phyloP scores from a whole-genome alignment of 2,113 vertebrate genomes.

The Andinoacara biseriatus region DNA sequence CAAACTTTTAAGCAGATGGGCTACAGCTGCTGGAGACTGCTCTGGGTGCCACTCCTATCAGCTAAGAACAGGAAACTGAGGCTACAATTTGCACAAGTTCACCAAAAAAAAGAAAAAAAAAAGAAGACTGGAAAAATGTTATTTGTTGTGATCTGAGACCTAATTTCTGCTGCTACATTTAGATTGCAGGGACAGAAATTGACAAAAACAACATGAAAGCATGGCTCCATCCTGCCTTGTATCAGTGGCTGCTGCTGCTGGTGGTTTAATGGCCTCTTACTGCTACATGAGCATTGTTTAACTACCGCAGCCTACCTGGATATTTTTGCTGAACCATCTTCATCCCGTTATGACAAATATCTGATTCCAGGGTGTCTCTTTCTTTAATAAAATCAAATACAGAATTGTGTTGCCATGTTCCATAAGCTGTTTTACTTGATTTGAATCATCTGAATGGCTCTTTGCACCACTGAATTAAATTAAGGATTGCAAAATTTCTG shows the following conservation, averaged over 20 bases:
- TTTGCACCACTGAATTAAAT: neutral
- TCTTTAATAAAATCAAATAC: neutral
- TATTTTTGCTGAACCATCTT: too few species aligned
- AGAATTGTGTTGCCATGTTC: neutral
- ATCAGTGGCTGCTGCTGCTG: neutral
- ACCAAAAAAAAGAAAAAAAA: too few species aligned
- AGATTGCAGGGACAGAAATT: neutral
- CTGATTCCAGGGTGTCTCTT: neutral
- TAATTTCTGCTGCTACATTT: neutral
- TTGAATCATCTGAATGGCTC: neutral
- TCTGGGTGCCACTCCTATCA: neutral
- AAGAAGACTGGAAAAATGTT: neutral
- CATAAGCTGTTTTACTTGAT: neutral
- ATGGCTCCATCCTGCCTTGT: neutral
- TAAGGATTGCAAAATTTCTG: neutral
- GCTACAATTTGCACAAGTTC: neutral
- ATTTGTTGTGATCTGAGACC: neutral
- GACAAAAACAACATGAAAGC: neutral
- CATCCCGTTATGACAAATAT: too few species aligned
- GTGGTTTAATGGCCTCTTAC: too few species aligned
- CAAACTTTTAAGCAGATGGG: neutral
- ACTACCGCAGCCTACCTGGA: too few species aligned
- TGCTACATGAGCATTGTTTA: too few species aligned
- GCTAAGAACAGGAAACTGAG: neutral
- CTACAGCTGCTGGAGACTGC: neutral